Base-by-base conservation (phyloP, 2,113 vertebrate genomes). In the Tretioscincus oriximinensis region DNA sequence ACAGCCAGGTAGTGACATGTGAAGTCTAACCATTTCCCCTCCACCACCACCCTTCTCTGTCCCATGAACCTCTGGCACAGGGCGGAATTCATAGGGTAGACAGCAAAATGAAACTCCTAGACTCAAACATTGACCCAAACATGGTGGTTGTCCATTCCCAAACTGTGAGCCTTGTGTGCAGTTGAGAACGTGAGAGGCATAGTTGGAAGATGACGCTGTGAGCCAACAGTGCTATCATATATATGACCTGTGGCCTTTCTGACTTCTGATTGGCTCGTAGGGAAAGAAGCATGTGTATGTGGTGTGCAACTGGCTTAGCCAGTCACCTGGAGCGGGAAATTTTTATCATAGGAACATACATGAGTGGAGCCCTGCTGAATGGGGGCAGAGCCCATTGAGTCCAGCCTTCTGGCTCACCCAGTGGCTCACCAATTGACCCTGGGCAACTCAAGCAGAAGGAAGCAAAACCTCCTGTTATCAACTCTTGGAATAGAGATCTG, bases 21-120 rank as follows among this genome's bases (percentile, higher is more conserved):
- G 21, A 58, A 54, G 73, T 65, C 14, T 81, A 65, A 76, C 76
- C 80, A 81, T 81, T 61, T n/a, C 73, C 31, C n/a, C 28, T 20
- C 24, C 76, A 61, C 69, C 45, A 69, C 51, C 67, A 65, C 51
- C 67, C 73, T 81, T 76, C 80, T 67, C 76, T 69, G 65, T 76
- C 73, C 80, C 73, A 69, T 81, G 41, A 80, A 47, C 14, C 54
- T 51, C 21, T 51, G 73, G 51, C 73, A 45, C 64, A 61, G 66
- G 80, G 35, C 49, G 11, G 35, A 28, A 22, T 61, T 45, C 69
- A 29, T 14, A 29, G 65, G 28, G 65, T 29, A 3, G 65, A 5
- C 28, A 14, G n/a, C 16, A 1, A 66, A 31, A 28, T 29, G n/a
- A 1, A 41, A 41, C 2, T 41, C 35, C 35, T 5, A 41, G 35